Evolutionary conservation across 2,113 vertebrate genomes (phyloP).

Genomic region (Oreotrochilus melanogaster): DNA sequence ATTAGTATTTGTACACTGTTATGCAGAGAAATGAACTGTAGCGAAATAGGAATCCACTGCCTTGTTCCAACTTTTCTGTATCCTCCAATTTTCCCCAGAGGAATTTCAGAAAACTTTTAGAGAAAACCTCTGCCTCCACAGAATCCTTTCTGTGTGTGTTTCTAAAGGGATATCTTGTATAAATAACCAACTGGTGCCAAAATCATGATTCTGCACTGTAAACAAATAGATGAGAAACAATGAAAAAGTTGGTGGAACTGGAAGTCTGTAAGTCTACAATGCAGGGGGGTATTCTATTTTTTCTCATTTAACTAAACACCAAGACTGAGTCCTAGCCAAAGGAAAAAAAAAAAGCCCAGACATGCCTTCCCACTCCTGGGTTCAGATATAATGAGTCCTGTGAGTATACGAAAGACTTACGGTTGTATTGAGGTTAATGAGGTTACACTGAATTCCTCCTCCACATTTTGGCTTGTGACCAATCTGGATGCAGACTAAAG

Average conservation of each 20-base stretch:
- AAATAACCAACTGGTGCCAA: neutral
- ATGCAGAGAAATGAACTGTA: neutral
- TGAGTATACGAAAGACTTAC: neutral
- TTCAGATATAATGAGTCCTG: neutral
- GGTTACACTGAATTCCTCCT: neutral
- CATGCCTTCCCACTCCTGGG: neutral
- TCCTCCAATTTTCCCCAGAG: neutral
- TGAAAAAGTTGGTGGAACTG: neutral
- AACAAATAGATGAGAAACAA: neutral
- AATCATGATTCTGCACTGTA: neutral
- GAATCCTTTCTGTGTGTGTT: neutral
- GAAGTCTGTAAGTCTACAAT: neutral
- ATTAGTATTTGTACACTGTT: neutral
- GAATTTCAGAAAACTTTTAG: neutral
- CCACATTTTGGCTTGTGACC: neutral
- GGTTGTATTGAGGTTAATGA: neutral
- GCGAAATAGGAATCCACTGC: neutral
- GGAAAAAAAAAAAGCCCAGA: neutral
- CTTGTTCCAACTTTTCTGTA: neutral
- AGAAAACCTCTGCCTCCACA: neutral
- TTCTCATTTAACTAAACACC: neutral
- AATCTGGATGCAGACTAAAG: neutral
- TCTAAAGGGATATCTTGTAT: neutral
- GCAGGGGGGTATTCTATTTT: neutral
- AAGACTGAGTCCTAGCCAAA: neutral